Base-by-base conservation (phyloP, 1,140 invertebrate genomes). In the Tenebrio molitor region DNA sequence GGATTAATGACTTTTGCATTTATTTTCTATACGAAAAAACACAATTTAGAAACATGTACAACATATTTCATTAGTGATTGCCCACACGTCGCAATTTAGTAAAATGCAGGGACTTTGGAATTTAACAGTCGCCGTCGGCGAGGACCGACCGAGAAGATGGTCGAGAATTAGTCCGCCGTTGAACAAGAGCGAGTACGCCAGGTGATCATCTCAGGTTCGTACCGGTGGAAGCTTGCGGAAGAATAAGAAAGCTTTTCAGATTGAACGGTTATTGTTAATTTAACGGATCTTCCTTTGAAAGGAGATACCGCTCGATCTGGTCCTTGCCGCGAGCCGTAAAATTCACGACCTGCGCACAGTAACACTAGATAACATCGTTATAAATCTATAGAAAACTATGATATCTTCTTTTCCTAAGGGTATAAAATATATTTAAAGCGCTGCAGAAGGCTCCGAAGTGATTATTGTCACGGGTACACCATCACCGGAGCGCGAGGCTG, bases 371-470 rank as follows among this genome's bases (percentile, higher is more conserved):
- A 79, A 79, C 77, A 78, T 75, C 71, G 50, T 77, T 79, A 79
- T 79, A 79, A 79, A 79, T 79, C 76, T 79, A 79, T 79, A 79
- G 76, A 79, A 79, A 79, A 79, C 77, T 79, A 79, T 77, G 69
- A 76, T 76, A 72, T 76, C 73, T 71, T 74, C 71, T 73, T 69
- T 74, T 71, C 69, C 77, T 79, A 79, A 74, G 76, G 77, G 76
- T 79, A 79, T 77, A 79, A 79, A 79, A 79, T 79, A 79, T 79
- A 79, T 77, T 73, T 76, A 69, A 77, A 77, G 76, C 76, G 33
- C 34, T 44, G 41, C 72, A 76, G 70, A 75, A 71, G 71, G 42
- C 67, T 65, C 62, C 46, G 68, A 68, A 76, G 58, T 70, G 10
- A 23, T 74, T 74, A 70, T 74, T 74, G 72, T 76, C 71, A 65